Evolutionary conservation across 2,888 invertebrate species (phyloP).

Genomic region (Drosophila kanekoi): DNA sequence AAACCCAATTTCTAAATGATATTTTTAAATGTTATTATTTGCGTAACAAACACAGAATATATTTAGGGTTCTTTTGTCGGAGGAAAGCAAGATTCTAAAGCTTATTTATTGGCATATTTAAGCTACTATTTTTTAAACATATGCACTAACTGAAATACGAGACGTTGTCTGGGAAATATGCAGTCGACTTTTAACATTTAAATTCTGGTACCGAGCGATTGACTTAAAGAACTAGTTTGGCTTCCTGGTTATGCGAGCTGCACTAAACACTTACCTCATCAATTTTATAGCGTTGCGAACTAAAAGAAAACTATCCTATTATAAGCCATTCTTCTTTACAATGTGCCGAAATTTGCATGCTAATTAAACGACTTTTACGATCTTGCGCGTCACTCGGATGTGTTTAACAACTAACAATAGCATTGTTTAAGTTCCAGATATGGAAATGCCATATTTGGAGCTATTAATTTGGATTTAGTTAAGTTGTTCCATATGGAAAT

Average conservation of each 20-base stretch:
- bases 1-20: background rate
- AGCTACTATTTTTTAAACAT: background rate
- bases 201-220: background rate
- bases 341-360: slow-evolving; percentile 17
- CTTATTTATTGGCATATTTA: background rate
- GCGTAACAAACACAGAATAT: background rate
- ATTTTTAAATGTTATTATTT: background rate
- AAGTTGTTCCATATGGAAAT: background rate
- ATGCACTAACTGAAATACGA: background rate
- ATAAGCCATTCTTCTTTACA: slow-evolving; percentile 20
- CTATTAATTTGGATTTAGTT: background rate
- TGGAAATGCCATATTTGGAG: background rate
- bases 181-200: slow-evolving; percentile 25
- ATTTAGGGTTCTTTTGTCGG: background rate
- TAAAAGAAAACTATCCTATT: slow-evolving; percentile 19
- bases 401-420: background rate
- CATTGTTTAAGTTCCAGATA: background rate
- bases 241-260: too few species aligned
- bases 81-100: background rate
- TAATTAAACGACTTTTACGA: slow-evolving; percentile 10
- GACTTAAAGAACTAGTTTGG: slow-evolving; percentile 20
- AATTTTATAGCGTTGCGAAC: slow-evolving; percentile 25
- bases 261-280: slow-evolving; percentile 38
- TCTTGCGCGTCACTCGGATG: background rate
- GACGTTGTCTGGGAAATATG: background rate